Conservation (phyloP, 2,888 invertebrate species). For the Eupeodes latifasciatus region DNA sequence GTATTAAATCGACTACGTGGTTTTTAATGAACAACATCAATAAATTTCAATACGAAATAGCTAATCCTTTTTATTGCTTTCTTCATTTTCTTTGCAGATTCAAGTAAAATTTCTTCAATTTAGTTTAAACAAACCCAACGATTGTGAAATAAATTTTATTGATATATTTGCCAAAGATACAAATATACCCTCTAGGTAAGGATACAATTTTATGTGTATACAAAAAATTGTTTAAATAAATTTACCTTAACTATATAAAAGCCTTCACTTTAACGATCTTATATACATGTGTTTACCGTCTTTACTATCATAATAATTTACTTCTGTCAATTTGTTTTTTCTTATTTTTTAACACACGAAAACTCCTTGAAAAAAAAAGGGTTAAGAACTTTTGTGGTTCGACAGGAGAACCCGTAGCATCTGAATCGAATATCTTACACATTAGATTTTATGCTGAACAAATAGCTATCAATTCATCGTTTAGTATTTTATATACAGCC, state of each 20-base stretch:
- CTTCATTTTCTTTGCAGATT: conserved; percentile 85
- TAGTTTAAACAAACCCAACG: conserved; percentile 89
- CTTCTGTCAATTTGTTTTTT: not conserved
- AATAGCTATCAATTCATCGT: conserved; percentile 87
- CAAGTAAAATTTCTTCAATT: conserved; percentile 88
- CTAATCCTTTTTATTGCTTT: conserved; percentile 13
- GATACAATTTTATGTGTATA: conserved; percentile 9
- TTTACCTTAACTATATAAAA: no score
- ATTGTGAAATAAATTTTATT: conserved; percentile 91
- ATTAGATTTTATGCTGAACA: conserved; percentile 90
- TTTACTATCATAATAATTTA: no score
- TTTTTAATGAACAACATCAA: not conserved
- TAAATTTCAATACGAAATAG: not conserved
- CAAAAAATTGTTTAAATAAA: no score
- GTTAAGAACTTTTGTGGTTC: conserved; percentile 93
- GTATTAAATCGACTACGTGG: no score
- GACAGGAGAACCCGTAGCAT: conserved; percentile 90
- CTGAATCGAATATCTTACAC: conserved; percentile 89
- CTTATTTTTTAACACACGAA: conserved; percentile 30
- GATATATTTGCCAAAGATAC: conserved; percentile 89
- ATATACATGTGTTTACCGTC: no score
- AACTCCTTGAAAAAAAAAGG: conserved; percentile 79
- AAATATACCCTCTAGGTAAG: conserved; percentile 86
- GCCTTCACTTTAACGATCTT: no score
- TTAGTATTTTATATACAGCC: conserved; percentile 90